Conservation (phyloP, 2,113 vertebrate species). For the Numida meleagris region DNA sequence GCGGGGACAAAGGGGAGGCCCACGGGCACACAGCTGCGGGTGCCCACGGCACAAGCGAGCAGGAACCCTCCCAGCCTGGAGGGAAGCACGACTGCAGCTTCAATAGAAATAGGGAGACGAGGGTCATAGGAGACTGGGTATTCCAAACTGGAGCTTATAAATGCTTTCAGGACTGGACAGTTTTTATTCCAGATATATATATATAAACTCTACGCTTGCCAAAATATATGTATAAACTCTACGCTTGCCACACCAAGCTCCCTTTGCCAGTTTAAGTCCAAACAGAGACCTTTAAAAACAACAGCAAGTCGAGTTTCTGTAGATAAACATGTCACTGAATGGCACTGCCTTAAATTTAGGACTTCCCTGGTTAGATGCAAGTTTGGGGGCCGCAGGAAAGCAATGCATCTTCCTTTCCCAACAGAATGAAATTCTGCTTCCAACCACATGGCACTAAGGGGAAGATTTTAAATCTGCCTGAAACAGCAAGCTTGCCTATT, state of each 20-base stretch:
- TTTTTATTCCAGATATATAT: background rate
- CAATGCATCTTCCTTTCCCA: slow-evolving; percentile 22
- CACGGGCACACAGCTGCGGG: accelerated
- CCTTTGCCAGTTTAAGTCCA: background rate
- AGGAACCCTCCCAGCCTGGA: background rate
- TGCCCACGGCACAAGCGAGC: background rate
- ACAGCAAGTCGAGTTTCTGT: background rate
- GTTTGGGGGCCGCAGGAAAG: background rate
- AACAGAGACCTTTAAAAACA: background rate
- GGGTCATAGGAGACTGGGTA: background rate
- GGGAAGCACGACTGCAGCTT: background rate
- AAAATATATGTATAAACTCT: background rate
- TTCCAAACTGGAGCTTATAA: background rate
- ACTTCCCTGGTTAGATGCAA: background rate
- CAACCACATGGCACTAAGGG: background rate
- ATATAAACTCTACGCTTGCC: background rate
- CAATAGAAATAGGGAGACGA: background rate
- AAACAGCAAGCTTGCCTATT: slow-evolving; percentile 5
- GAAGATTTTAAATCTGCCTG: slow-evolving; percentile 25
- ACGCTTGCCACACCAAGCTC: background rate
- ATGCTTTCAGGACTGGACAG: background rate
- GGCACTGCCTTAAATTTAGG: background rate
- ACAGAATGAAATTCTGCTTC: slow-evolving; percentile 19
- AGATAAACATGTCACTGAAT: background rate
- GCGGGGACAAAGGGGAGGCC: background rate